Evolutionary conservation across 2,888 invertebrate species (phyloP), one percentile per base, ranked within the genome.

Genomic region (Hydrotaea cyrtoneurina): DNA sequence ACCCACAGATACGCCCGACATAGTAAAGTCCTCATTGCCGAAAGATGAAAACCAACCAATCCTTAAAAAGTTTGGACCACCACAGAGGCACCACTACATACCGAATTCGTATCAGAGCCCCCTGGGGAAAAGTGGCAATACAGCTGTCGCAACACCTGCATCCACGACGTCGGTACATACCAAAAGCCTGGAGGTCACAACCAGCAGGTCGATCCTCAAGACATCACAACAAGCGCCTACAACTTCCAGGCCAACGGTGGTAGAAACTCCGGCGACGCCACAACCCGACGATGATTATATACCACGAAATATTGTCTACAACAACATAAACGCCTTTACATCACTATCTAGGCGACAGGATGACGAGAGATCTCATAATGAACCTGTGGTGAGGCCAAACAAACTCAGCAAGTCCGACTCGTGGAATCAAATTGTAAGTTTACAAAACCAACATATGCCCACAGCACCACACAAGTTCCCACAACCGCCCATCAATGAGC

Each of bases 351-450:
- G 89, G 0, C 92, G 89, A 85, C 82, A 73, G 13, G 86, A 86
- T 0, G 83, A 86, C 0, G 81, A 86, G 4, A 21, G 69, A 46
- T 43, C 11, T 10, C 23, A 55, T 13, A 10, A 17, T 31, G 43
- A 74, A 3, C 23, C 64, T 10, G 21, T 75, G 31, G 39, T 19
- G 0, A 85, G 90, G 2, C 73, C 90, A 4, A 88, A 90, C 74
- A 91, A 91, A 11, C 89, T 94, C 11, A 94, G 94, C 88, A 96
- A 96, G 90, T 96, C 96, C 10, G 96, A 96, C 90, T 96, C 96
- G 3, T 97, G 96, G 96, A 95, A 96, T 90, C 96, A 96, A 89
- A 93, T 96, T 83, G 94, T 94, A 83, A 89, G 89, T 73, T 76
- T 87, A 26, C 88, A 89, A 83, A 85, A 85, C 43, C 84, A 84